Evolutionary conservation across 2,888 invertebrate species (phyloP), one percentile per base, ranked within the genome.

Genomic region (Masnerella sp.): DNA sequence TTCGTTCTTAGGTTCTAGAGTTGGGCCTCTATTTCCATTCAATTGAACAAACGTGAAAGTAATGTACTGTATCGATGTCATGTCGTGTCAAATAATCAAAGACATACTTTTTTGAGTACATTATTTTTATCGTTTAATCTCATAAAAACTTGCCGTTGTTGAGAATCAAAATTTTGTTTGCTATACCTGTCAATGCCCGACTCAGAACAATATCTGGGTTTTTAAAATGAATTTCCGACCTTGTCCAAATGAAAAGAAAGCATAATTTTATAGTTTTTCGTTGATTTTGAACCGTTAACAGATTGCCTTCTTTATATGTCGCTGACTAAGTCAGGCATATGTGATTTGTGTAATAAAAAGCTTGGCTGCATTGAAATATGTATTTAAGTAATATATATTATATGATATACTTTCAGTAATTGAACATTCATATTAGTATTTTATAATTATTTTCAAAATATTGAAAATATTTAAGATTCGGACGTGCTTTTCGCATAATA

Each of bases 321-420:
- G 43, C 56, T 71, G 38, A 62, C 45, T 58, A 62, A 71, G 51
- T 71, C 43, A 58, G 51, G 43, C 56, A 49, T 62, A 58, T 71
- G 70, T 64, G 70, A 64, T 64, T 71, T 71, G 58, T 56, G 62
- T 71, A 64, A 71, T 58, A 51, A 64, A 61, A 70, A 62, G 70
- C 64, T 71, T 71, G 64, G 62, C 58, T 71, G 30, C 70, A 71
- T 71, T 71, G 43, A 71, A 56, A 70, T 47, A 51, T 58, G 58
- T 71, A 71, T 64, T 58, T 71, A 49, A 51, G 38, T 64, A 42
- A 64, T 61, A 68, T n/a, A n/a, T n/a, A n/a, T n/a, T n/a, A n/a
- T n/a, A n/a, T n/a, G n/a, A n/a, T n/a, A n/a, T n/a, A n/a, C 45
- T 34, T 56, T 70, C 47, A 61, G 34, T 42, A 18, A 62, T 56